These are phyloP conservation scores for Mergus octosetaceus DNA, from an alignment of 2,797 vertebrate species.

Conservation along the genomic window DNA sequence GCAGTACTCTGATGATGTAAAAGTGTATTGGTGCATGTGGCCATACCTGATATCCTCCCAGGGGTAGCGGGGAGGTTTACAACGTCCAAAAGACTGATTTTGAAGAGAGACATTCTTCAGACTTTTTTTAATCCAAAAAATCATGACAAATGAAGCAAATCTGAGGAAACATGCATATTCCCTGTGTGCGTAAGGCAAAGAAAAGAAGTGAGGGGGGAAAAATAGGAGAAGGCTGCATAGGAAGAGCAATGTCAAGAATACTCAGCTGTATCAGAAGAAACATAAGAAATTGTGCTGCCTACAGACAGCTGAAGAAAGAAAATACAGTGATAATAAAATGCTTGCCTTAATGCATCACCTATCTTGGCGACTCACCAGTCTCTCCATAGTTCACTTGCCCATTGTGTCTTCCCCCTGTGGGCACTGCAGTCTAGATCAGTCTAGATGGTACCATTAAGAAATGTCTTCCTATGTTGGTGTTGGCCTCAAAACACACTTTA, in stretches of 20 bases:
- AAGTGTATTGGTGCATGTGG: background rate
- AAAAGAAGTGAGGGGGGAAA: background rate
- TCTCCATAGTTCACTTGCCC: background rate
- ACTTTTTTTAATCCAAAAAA: background rate
- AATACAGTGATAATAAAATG: background rate
- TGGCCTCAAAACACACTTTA: background rate
- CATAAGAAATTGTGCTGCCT: background rate
- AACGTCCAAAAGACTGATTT: background rate
- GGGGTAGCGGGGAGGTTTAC: background rate
- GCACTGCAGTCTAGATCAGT: background rate
- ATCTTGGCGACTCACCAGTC: too few species aligned
- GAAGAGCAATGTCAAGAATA: background rate
- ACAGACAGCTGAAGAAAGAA: background rate
- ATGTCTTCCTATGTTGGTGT: background rate
- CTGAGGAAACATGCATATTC: background rate
- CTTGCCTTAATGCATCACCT: too few species aligned
- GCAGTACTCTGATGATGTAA: background rate
- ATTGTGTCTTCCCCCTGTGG: accelerated
- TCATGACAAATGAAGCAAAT: background rate
- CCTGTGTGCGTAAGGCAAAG: background rate
- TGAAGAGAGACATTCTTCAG: background rate
- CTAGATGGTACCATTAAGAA: background rate
- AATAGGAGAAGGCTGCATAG: background rate
- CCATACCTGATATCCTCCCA: background rate
- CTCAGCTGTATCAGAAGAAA: background rate